Conservation (phyloP, 1,140 invertebrate species). For the Bacillus rossius region DNA sequence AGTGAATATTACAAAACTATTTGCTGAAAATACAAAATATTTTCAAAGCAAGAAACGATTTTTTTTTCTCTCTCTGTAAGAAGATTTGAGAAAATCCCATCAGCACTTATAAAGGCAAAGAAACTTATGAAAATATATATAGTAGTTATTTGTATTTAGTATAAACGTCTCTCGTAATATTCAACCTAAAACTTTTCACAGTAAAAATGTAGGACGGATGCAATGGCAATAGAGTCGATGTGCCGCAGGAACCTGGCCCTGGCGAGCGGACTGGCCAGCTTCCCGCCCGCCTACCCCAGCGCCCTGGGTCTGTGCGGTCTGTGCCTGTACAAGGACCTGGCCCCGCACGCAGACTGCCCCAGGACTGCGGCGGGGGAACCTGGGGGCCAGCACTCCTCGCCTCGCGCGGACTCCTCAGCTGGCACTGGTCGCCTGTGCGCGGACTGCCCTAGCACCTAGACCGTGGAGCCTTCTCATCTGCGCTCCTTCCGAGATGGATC, state of each 20-base stretch:
- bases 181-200: too few relatives aligned
- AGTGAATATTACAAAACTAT: too few relatives aligned
- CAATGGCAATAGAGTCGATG: too few relatives aligned
- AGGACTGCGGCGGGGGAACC: not conserved
- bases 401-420: too few relatives aligned
- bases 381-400: not conserved
- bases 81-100: not conserved
- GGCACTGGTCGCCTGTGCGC: too few relatives aligned
- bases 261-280: slow-evolving; percentile 33
- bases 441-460: too few relatives aligned
- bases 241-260: slow-evolving; percentile 37
- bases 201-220: too few relatives aligned
- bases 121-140: not conserved
- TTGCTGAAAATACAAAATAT: too few relatives aligned
- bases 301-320: slow-evolving; percentile 31
- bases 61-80: not conserved
- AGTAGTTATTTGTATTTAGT: not conserved
- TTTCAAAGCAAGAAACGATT: too few relatives aligned
- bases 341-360: not conserved
- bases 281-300: slow-evolving; percentile 27
- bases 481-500: too few relatives aligned
- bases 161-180: not conserved
- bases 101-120: not conserved
- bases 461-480: too few relatives aligned
- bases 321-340: slow-evolving; percentile 34